These are phyloP conservation scores for Aphis craccivora DNA, from an alignment of 1,140 invertebrate genomes.

Conservation along the genomic window DNA sequence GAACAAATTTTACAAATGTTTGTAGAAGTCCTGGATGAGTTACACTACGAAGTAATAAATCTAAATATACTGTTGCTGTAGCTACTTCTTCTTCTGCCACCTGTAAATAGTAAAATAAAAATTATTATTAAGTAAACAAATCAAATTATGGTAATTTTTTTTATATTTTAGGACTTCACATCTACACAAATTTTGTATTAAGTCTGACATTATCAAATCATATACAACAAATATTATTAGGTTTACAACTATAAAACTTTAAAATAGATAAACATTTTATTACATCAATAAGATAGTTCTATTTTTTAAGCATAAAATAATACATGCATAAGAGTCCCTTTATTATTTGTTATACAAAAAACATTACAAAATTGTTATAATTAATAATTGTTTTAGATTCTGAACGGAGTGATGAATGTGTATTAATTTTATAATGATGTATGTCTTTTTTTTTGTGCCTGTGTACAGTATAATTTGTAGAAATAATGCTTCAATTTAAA, in stretches of 20 bases:
- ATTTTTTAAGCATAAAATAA: neutral
- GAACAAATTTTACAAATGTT: conserved; percentile 84
- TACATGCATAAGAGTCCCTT: neutral
- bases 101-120: conserved; percentile 7
- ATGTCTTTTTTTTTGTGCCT: too few species aligned
- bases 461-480: too few species aligned
- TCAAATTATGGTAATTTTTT: neutral
- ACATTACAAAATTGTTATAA: neutral
- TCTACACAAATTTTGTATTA: neutral
- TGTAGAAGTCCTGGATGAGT: conserved; percentile 83
- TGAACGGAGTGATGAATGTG: too few species aligned
- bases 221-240: neutral
- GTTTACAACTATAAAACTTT: neutral
- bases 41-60: conserved; percentile 85
- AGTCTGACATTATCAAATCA: neutral
- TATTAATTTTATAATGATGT: too few species aligned
- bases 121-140: neutral
- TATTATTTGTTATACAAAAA: neutral
- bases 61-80: conserved; percentile 89
- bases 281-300: neutral
- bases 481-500: too few species aligned
- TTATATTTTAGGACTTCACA: neutral
- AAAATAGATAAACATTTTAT: neutral
- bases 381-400: too few species aligned
- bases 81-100: conserved; percentile 82